phyloP scores from a whole-genome alignment of 1,140 invertebrate species.

The Drosophila pseudoobscura region DNA sequence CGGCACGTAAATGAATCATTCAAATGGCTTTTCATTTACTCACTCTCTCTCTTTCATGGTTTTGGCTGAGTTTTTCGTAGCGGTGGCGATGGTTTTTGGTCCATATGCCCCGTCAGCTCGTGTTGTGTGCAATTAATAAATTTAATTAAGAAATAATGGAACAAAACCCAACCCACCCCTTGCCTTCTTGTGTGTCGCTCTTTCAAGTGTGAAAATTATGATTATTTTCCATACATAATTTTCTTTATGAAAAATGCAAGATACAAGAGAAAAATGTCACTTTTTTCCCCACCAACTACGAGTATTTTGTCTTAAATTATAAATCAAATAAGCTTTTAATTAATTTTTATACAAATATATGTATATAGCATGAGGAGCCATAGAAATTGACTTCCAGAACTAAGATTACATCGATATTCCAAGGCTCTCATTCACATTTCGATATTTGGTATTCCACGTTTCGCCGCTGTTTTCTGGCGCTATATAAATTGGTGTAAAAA shows the following conservation, averaged over 20 bases:
- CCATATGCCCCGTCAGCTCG: constrained; percentile 60
- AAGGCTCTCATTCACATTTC: neutral
- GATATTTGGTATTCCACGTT: constrained; percentile 14
- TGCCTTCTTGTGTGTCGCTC: constrained; percentile 45
- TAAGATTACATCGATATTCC: constrained; percentile 24
- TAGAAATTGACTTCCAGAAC: constrained; percentile 10
- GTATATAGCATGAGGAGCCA: neutral
- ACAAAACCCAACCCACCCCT: constrained; percentile 13
- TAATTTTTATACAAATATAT: constrained; percentile 15
- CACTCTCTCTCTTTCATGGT: neutral
- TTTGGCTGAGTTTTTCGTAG: constrained; percentile 3
- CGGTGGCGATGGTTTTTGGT: constrained; percentile 40
- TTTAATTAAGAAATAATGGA: constrained; percentile 81
- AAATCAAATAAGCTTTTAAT: constrained; percentile 60
- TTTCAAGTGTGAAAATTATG: constrained; percentile 81
- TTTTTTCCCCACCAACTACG: constrained; percentile 7
- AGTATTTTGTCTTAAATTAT: constrained; percentile 44
- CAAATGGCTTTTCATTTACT: constrained; percentile 41
- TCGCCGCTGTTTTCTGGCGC: constrained; percentile 8
- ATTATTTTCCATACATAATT: constrained; percentile 67
- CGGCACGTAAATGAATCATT: constrained; percentile 69
- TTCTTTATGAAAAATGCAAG: constrained; percentile 49
- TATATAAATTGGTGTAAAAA: constrained; percentile 37
- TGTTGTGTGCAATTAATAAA: constrained; percentile 82
- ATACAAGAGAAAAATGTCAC: constrained; percentile 10